Conservation (phyloP, 2,113 vertebrate genomes). For the Aldabrachelys gigantea region DNA sequence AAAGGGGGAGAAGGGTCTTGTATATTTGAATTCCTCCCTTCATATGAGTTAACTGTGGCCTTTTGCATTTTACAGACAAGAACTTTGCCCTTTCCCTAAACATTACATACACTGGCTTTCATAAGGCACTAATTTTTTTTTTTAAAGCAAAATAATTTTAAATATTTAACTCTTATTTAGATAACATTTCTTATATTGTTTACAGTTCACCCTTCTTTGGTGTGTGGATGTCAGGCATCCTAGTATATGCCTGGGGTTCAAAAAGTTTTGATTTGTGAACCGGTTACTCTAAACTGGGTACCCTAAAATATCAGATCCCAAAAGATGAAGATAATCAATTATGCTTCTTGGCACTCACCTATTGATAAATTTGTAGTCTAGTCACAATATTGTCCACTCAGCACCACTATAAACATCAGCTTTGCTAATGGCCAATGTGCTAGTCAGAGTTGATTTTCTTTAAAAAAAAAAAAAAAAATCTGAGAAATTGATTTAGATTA, state of each 20-base stretch:
- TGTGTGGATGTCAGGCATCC: background rate
- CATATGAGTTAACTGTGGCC: background rate
- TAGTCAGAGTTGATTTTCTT: background rate
- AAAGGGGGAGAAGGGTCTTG: background rate
- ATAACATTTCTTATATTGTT: background rate
- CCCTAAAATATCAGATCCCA: background rate
- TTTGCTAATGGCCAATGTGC: background rate
- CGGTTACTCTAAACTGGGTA: background rate
- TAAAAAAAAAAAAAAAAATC: background rate
- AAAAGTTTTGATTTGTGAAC: background rate
- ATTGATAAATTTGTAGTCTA: background rate
- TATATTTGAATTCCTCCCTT: background rate
- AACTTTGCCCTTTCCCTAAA: background rate
- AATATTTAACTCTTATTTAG: background rate
- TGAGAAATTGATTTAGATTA: background rate
- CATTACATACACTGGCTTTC: background rate
- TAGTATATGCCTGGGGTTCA: background rate
- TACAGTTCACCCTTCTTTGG: background rate
- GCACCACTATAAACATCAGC: background rate
- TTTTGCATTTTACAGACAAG: background rate
- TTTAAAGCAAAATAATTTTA: background rate
- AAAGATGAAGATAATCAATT: background rate
- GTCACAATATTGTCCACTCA: background rate
- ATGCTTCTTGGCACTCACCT: background rate
- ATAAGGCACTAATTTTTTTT: slow-evolving; percentile 4